Base-by-base conservation (phyloP, 2,888 invertebrate species). In the Athrips mouffetella region DNA sequence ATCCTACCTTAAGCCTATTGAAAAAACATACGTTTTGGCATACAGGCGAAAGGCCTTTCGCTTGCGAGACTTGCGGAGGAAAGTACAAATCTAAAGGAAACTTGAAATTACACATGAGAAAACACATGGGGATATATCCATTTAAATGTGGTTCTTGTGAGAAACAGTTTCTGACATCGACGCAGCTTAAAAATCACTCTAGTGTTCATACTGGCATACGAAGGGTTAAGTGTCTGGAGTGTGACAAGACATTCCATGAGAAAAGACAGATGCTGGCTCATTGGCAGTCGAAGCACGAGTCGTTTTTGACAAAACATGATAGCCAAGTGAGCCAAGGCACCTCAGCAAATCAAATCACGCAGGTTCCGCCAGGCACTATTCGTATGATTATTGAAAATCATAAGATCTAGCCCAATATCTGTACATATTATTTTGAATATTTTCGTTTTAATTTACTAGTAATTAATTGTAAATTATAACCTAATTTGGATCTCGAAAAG, bases 11-110 rank as follows among this genome's bases (percentile, higher is more conserved):
- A 2, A 48, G 51, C 2, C 21, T 40, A 0, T 58, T 80, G n/a
- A 66, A 63, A n/a, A 33, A 39, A 2, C 80, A 80, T 37, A 63
- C 67, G 65, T 62, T 69, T 35, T 73, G 65, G 67, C 80, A 81
- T 42, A 63, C 63, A 1, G 67, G 64, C 0, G 68, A 70, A 10
- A 57, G 69, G 10, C 79, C 79, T 0, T 62, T 58, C 35, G 48
- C 41, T 0, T 81, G 80, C 49, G 54, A 69, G 20, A 31, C 67
- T 0, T 81, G 80, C 48, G 70, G 67, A 0, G 33, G 48, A 2
- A 63, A 64, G 11, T 80, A 68, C 46, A 80, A 79, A 55, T 59
- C 62, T 0, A 79, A 73, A 44, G 40, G 58, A 1, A 58, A 65
- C 1, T 52, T 80, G 13, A 67, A 53, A 11, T 44, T 65, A 0